Evolutionary conservation across 2,113 vertebrate genomes (phyloP).

Genomic region (Sinocyclocheilus anophthalmus): DNA sequence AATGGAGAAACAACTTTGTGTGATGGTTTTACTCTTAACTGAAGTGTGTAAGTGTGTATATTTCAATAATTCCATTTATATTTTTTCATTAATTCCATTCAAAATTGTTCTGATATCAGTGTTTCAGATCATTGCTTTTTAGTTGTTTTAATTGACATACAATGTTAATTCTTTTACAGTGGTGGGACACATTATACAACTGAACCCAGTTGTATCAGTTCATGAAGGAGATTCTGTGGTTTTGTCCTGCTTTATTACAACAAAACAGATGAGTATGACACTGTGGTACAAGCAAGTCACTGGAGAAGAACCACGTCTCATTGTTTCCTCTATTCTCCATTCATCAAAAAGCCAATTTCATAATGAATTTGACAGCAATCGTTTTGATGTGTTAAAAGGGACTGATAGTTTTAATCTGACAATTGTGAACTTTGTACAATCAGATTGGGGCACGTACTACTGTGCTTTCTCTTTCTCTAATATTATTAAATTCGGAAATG

Average conservation of each 20-base stretch:
- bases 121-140: not conserved
- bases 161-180: not conserved
- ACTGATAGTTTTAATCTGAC: not conserved
- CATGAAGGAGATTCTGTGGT: not conserved
- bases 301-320: constrained; percentile 16
- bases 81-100: not conserved
- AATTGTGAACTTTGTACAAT: not conserved
- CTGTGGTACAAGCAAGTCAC: constrained; percentile 14
- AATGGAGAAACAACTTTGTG: not conserved
- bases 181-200: not conserved
- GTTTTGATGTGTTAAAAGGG: not conserved
- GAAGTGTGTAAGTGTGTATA: not conserved
- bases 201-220: not conserved
- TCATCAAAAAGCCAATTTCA: not conserved
- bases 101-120: not conserved
- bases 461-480: constrained; percentile 1
- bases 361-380: not conserved
- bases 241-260: not conserved
- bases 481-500: not conserved
- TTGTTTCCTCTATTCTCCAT: not conserved
- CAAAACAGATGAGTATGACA: not conserved
- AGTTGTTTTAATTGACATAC: not conserved
- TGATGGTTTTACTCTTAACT: not conserved
- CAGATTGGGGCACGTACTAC: constrained; percentile 10
- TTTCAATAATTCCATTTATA: not conserved